phyloP scores from a whole-genome alignment of 2,888 invertebrate species.

The Pelosia muscerda region DNA sequence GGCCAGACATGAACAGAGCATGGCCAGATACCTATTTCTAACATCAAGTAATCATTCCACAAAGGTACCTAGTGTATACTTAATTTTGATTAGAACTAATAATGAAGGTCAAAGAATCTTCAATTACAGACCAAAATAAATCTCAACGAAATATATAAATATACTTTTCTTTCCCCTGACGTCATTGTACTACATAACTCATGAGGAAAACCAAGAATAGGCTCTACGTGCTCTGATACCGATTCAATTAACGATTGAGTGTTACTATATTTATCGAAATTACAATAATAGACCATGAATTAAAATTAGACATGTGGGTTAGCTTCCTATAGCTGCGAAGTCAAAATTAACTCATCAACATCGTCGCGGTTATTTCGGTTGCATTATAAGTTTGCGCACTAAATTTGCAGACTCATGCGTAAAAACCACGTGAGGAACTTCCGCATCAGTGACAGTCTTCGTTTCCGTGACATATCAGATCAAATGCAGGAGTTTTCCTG shows the following conservation, averaged over 20 bases:
- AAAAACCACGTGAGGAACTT: too few relatives aligned
- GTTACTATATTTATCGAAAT: conserved; percentile 25
- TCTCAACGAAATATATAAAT: neutral
- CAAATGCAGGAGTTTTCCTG: too few relatives aligned
- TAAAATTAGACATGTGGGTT: neutral
- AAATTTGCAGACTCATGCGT: too few relatives aligned
- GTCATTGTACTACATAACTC: conserved; percentile 45
- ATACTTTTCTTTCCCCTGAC: conserved; percentile 17
- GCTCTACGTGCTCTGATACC: conserved; percentile 15
- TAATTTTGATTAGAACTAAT: too few relatives aligned
- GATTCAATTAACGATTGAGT: conserved; percentile 35
- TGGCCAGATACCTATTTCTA: too few relatives aligned
- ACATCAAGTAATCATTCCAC: too few relatives aligned
- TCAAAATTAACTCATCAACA: neutral
- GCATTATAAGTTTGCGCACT: too few relatives aligned
- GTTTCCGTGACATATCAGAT: too few relatives aligned
- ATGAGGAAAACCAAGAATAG: conserved; percentile 44
- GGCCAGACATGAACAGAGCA: too few relatives aligned
- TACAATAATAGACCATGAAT: neutral
- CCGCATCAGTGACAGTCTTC: too few relatives aligned
- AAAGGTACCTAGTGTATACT: too few relatives aligned
- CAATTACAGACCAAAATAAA: conserved; percentile 13
- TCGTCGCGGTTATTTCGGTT: neutral
- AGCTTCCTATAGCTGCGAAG: neutral
- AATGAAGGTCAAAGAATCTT: neutral